A percentile compares a stretch with the other conserved stretches of the same genome.
Evolutionary conservation across 1,140 invertebrate species (phyloP).

Genomic region (Neodiprion lecontei): DNA sequence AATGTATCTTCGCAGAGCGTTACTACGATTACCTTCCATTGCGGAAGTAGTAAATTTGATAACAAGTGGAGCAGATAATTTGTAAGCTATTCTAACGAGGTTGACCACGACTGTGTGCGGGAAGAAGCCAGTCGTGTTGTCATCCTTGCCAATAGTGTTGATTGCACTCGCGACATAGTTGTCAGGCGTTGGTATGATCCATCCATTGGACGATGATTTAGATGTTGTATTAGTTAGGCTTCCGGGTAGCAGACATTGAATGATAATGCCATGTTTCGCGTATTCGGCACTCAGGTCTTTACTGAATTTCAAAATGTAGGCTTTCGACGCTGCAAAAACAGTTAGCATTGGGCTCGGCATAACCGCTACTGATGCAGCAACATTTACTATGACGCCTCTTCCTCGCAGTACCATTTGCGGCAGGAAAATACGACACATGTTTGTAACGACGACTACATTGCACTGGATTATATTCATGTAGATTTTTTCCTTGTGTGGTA

Average conservation of each 20-base stretch:
- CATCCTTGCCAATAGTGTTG: conserved; percentile 65
- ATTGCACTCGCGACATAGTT: conserved; percentile 68
- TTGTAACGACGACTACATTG: conserved; percentile 77
- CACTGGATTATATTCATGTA: conserved; percentile 70
- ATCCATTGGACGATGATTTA: conserved; percentile 63
- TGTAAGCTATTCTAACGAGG: conserved; percentile 35
- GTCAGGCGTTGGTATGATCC: conserved; percentile 65
- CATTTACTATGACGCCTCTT: conserved; percentile 72
- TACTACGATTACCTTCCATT: conserved; percentile 45
- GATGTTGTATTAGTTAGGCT: conserved; percentile 74
- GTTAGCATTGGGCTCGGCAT: conserved; percentile 65
- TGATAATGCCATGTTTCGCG: conserved; percentile 64
- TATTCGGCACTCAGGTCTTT: conserved; percentile 68
- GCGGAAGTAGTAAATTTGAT: conserved; percentile 37
- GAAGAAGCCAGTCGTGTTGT: conserved; percentile 65
- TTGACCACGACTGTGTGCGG: conserved; percentile 59
- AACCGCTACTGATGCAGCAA: conserved; percentile 68
- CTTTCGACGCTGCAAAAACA: conserved; percentile 64
- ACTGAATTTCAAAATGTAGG: conserved; percentile 71
- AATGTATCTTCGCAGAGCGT: conserved; percentile 40
- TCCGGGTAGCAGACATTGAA: conserved; percentile 70
- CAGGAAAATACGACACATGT: conserved; percentile 78
- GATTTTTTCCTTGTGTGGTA: conserved; percentile 48
- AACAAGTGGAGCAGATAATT: conserved; percentile 35
- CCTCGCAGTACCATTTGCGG: conserved; percentile 69